Evolutionary conservation across 2,113 vertebrate genomes (phyloP).

Genomic region (Falco punctatus): DNA sequence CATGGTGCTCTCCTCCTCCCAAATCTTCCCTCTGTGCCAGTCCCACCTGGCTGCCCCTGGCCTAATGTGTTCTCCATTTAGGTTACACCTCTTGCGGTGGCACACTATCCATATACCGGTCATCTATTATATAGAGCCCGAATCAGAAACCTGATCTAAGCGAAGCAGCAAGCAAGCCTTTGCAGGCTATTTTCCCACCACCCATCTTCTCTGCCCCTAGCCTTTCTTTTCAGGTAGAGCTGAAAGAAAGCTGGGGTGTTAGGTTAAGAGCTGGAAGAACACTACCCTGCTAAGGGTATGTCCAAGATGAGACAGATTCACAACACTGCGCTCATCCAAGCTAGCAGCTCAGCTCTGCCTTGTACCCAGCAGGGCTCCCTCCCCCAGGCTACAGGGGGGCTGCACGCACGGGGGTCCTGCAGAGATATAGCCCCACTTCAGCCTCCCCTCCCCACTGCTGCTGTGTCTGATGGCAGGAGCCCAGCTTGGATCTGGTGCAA

Average conservation of each 20-base stretch:
- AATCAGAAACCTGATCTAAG: background rate
- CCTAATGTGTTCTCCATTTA: background rate
- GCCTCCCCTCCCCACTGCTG: background rate
- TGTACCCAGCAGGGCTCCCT: background rate
- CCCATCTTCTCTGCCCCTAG: background rate
- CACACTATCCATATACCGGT: background rate
- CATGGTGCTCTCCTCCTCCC: background rate
- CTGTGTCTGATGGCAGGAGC: background rate
- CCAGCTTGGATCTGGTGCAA: background rate
- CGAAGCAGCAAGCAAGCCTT: slow-evolving; percentile 8
- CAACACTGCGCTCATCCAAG: background rate
- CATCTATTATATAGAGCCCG: rapidly evolving
- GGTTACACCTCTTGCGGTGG: background rate
- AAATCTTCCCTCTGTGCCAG: background rate
- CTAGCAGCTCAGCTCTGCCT: background rate
- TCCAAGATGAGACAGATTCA: background rate
- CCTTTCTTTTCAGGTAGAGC: background rate
- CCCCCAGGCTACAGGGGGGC: too few relatives aligned
- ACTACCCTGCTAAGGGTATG: rapidly evolving
- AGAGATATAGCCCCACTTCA: background rate
- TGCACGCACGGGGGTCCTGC: background rate
- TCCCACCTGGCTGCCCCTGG: background rate
- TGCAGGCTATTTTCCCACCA: background rate
- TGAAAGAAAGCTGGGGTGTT: background rate
- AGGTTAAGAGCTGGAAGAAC: background rate